Evolutionary conservation across 2,797 vertebrate species (phyloP).

Genomic region (Alectoris magna): DNA sequence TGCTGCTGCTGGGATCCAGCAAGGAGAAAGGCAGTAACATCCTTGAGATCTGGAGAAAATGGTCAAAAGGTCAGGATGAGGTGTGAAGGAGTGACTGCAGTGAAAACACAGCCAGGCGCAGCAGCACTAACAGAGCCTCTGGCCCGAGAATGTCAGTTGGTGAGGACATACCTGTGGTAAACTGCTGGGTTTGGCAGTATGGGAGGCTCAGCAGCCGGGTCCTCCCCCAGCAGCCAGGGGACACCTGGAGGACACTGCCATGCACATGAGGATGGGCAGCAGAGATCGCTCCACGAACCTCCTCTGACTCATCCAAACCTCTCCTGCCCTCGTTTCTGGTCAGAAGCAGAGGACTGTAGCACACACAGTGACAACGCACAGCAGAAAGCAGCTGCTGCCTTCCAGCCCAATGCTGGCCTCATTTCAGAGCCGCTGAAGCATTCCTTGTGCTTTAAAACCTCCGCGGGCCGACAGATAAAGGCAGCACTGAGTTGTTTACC

Average conservation of each 20-base stretch:
- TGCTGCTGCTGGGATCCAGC: neutral
- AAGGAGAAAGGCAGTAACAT: neutral
- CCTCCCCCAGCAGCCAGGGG: rapidly evolving
- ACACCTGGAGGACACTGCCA: rapidly evolving
- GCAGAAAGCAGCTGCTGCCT: neutral
- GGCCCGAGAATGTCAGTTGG: neutral
- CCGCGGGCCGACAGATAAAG: neutral
- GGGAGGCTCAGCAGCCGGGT: too few relatives aligned
- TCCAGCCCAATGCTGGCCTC: neutral
- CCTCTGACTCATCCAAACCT: neutral
- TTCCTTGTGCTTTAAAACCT: neutral
- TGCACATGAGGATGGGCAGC: rapidly evolving
- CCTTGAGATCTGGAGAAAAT: neutral
- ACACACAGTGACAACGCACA: rapidly evolving
- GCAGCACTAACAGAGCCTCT: too few relatives aligned
- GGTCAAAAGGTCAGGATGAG: neutral
- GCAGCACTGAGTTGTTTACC: rapidly evolving
- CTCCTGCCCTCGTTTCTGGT: rapidly evolving
- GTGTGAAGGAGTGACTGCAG: rapidly evolving
- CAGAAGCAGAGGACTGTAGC: neutral
- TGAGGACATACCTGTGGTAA: neutral
- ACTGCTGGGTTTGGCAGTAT: neutral
- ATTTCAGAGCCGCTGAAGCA: rapidly evolving
- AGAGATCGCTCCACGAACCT: rapidly evolving
- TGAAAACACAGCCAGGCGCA: neutral